Base-by-base conservation (phyloP, 2,113 vertebrate genomes). In the Furnarius figulus region DNA sequence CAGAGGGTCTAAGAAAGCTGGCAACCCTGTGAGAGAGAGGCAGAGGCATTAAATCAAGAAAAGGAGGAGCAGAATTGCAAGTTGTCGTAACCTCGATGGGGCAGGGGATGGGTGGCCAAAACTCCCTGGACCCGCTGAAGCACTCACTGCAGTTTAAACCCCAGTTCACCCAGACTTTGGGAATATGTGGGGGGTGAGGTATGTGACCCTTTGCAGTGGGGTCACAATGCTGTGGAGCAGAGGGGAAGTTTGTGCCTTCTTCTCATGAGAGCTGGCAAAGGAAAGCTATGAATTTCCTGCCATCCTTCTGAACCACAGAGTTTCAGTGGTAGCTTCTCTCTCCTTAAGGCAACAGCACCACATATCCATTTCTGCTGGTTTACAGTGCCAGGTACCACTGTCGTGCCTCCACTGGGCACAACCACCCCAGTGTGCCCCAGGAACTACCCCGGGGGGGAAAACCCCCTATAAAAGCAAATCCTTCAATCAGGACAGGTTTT, bases 1-100 rank as follows among this genome's bases (percentile, higher is more conserved):
- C 21, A 44, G 31, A 40, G 50, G 24, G 33, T 33, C 13, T 23
- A 28, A 44, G 40, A 39, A 61, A 73, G 49, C 39, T 39, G 68
- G 21, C 4, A 59, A 18, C 21, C 42, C 28, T 3, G 0, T 0
- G 0, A 31, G 30, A 76, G 59, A 49, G 35, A 61, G 62, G 59
- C 53, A 73, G 50, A 68, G 40, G n/a, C 15, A 17, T 42, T 44
- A 33, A 59, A 67, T 37, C 5, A n/a, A 66, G 66, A 37, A 52
- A 59, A 1, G 1, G 53, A 81, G 27, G 14, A 47, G n/a, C 21
- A 84, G 58, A 70, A 50, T 13, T 68, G 58, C 24, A 82, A 76
- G 30, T 23, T 61, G 52, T 28, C 2, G 1, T 12, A 33, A 59
- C 20, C 75, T 50, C 2, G 4, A 7, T 21, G 67, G 65, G 59